Percentiles rank a stretch among this genome's conserved stretches.
phyloP scores from a whole-genome alignment of 92 coral and sea anemone species.

The Bergia puertoricense region DNA sequence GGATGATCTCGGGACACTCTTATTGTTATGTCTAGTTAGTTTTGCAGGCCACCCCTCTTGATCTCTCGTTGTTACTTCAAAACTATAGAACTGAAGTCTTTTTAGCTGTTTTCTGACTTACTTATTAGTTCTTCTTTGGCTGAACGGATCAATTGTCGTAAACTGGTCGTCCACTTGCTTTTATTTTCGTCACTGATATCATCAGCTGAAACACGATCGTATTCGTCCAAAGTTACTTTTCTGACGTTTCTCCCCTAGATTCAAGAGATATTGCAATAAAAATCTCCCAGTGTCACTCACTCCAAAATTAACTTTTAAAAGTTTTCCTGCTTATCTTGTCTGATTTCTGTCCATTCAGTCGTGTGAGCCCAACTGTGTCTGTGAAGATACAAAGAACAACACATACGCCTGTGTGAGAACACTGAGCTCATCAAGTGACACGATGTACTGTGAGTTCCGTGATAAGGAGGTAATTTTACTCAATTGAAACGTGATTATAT shows the following conservation, averaged over 20 bases:
- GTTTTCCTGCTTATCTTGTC: background rate
- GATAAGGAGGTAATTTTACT: conserved; percentile 65
- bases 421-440: conserved; percentile 49
- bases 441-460: conserved; percentile 78
- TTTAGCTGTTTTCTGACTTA: no score
- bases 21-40: background rate
- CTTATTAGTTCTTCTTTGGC: no score
- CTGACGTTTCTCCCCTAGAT: no score
- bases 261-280: no score
- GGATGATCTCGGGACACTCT: no score
- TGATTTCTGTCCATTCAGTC: conserved; percentile 29
- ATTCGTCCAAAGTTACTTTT: no score
- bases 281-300: background rate
- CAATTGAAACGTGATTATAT: background rate
- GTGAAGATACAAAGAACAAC: conserved; percentile 89
- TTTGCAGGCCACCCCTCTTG: background rate
- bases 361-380: conserved; percentile 80
- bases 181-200: no score
- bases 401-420: conserved; percentile 84
- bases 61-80: background rate
- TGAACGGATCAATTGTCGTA: no score
- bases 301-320: no score
- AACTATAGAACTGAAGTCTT: no score
- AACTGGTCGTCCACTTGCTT: no score
- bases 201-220: no score